phyloP scores from a whole-genome alignment of 1,140 invertebrate genomes.

The Pogonus chalceus region DNA sequence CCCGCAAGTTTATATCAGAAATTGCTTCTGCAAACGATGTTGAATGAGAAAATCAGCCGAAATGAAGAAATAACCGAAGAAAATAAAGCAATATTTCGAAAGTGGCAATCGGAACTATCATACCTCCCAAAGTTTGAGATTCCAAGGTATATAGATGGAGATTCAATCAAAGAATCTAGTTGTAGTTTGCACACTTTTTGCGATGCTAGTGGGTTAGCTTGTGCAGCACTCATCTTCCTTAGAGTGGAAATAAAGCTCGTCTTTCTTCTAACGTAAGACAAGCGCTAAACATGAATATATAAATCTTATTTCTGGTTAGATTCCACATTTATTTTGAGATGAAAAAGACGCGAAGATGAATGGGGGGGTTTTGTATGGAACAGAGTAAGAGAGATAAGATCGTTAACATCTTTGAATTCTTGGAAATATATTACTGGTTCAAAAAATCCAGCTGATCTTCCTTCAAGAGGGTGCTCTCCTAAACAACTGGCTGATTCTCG shows the following conservation, averaged over 20 bases:
- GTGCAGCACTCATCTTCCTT: conserved; percentile 25
- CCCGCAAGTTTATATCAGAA: not conserved
- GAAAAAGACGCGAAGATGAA: conserved; percentile 17
- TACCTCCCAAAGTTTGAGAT: conserved; percentile 19
- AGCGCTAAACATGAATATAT: too few relatives aligned
- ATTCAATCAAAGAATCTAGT: conserved; percentile 3
- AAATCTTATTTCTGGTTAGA: conserved; percentile 20
- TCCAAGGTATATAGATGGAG: conserved; percentile 15
- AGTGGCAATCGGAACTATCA: conserved; percentile 17
- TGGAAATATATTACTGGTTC: conserved; percentile 18
- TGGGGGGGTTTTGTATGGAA: conserved; percentile 21
- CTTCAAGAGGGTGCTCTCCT: conserved; percentile 26
- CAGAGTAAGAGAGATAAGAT: conserved; percentile 17
- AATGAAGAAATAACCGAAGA: too few relatives aligned
- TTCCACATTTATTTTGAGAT: conserved; percentile 18
- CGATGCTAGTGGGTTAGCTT: conserved; percentile 27
- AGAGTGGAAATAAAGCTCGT: too few relatives aligned
- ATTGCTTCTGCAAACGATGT: too few relatives aligned
- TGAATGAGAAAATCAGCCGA: too few relatives aligned
- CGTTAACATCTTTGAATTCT: not conserved
- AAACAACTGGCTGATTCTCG: conserved; percentile 19
- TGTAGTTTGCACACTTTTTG: conserved; percentile 13
- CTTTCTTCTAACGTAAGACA: too few relatives aligned
- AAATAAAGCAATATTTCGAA: conserved; percentile 15
- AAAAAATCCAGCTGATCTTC: conserved; percentile 19